These are phyloP conservation scores for Macrosiphum euphorbiae DNA, from an alignment of 2,888 invertebrate genomes.

Conservation along the genomic window DNA sequence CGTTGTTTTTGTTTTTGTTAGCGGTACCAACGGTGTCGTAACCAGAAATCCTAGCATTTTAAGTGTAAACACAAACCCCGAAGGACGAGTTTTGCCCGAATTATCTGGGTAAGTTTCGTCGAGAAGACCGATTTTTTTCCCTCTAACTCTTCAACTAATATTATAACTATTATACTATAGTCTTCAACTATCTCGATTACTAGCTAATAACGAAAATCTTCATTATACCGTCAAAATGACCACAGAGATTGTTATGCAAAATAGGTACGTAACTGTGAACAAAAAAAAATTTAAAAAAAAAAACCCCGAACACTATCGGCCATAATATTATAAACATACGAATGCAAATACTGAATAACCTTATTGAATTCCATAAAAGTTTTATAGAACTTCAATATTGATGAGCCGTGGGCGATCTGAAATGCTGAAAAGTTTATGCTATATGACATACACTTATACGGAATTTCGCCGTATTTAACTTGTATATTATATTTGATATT, in stretches of 20 bases:
- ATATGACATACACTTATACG: background rate
- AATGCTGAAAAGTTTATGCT: background rate
- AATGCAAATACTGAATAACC: background rate
- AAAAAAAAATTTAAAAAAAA: background rate
- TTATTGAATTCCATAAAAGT: background rate
- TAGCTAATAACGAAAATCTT: background rate
- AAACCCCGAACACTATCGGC: background rate
- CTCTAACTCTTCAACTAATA: background rate
- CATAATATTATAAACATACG: background rate
- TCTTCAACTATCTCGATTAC: background rate
- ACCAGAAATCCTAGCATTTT: constrained; percentile 1
- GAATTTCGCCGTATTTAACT: background rate
- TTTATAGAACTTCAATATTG: background rate
- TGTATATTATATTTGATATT: background rate
- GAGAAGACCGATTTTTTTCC: background rate
- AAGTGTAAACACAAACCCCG: background rate
- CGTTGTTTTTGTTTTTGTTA: constrained; percentile 29
- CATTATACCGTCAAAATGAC: background rate
- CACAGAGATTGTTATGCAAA: background rate
- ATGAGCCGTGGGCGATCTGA: background rate
- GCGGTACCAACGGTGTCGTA: background rate
- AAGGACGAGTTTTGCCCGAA: background rate
- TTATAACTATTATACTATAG: background rate
- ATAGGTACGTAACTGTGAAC: background rate
- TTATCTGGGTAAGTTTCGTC: background rate